Conservation (phyloP, 2,888 invertebrate genomes). For the Xestia xanthographa region DNA sequence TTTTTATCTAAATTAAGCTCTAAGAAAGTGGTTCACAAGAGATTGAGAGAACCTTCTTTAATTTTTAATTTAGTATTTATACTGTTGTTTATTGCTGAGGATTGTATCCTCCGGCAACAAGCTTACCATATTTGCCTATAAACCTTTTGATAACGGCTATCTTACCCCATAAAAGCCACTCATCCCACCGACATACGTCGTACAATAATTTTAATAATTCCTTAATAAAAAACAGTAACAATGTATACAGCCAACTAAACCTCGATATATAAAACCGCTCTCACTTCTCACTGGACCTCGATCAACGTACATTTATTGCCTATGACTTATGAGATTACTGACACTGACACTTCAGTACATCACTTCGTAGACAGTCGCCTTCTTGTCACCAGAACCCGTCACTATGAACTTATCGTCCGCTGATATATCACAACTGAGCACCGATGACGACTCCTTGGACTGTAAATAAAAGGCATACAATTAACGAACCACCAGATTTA, state of each 20-base stretch:
- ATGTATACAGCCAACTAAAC: slow-evolving; percentile 68
- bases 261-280: slow-evolving; percentile 67
- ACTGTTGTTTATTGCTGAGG: slow-evolving; percentile 27
- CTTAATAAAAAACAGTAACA: slow-evolving; percentile 44
- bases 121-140: slow-evolving; percentile 12
- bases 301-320: slow-evolving; percentile 70
- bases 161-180: slow-evolving; percentile 14
- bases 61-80: slow-evolving; percentile 35
- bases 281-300: slow-evolving; percentile 75
- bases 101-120: slow-evolving; percentile 40
- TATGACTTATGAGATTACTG: slow-evolving; percentile 71
- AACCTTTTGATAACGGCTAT: slow-evolving; percentile 13
- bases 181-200: slow-evolving; percentile 11
- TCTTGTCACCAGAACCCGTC: slow-evolving; percentile 99
- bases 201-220: slow-evolving; percentile 33
- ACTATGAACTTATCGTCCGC: slow-evolving; percentile 99
- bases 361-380: slow-evolving; percentile 99
- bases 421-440: slow-evolving; percentile 99
- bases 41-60: slow-evolving; percentile 40
- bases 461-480: too few species aligned
- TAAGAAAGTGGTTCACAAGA: slow-evolving; percentile 49
- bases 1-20: slow-evolving; percentile 51
- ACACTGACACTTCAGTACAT: slow-evolving; percentile 91
- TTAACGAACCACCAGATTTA: too few species aligned
- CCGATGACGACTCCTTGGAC: slow-evolving; percentile 99